phyloP scores from a whole-genome alignment of 2,888 invertebrate genomes.

The Agrochola circellaris region DNA sequence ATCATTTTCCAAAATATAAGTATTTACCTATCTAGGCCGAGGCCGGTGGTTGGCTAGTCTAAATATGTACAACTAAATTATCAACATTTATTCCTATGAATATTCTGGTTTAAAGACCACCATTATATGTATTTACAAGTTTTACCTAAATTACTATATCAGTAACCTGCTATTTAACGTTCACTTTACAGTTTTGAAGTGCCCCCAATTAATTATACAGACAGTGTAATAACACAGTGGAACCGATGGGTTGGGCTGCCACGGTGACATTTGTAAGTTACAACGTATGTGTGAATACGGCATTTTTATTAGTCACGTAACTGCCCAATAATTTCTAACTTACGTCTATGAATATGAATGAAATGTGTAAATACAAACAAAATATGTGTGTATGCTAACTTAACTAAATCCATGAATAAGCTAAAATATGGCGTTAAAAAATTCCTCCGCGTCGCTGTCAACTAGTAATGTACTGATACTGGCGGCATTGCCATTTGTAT shows the following conservation, averaged over 20 bases:
- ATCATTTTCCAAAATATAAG: neutral
- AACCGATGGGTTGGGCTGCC: conserved; percentile 16
- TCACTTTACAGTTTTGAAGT: conserved; percentile 27
- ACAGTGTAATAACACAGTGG: conserved; percentile 22
- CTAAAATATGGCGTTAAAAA: neutral
- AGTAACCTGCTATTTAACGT: conserved; percentile 1
- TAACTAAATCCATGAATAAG: neutral
- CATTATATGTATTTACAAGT: neutral
- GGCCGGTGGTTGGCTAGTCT: neutral
- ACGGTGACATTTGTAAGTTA: conserved; percentile 11
- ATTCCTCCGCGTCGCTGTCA: neutral
- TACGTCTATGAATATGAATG: conserved; percentile 41
- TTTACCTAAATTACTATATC: conserved; percentile 8
- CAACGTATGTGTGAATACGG: neutral
- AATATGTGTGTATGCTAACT: neutral
- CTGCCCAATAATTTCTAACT: conserved; percentile 2
- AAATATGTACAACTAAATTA: neutral
- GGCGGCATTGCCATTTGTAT: too few relatives aligned
- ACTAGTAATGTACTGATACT: neutral
- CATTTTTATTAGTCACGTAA: conserved; percentile 28
- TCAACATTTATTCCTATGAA: neutral
- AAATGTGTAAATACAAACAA: conserved; percentile 4
- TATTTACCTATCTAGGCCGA: neutral
- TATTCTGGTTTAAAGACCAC: neutral
- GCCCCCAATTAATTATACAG: conserved; percentile 27